These are phyloP conservation scores for Malachius bipustulatus DNA, from an alignment of 2,888 invertebrate genomes.

Conservation along the genomic window DNA sequence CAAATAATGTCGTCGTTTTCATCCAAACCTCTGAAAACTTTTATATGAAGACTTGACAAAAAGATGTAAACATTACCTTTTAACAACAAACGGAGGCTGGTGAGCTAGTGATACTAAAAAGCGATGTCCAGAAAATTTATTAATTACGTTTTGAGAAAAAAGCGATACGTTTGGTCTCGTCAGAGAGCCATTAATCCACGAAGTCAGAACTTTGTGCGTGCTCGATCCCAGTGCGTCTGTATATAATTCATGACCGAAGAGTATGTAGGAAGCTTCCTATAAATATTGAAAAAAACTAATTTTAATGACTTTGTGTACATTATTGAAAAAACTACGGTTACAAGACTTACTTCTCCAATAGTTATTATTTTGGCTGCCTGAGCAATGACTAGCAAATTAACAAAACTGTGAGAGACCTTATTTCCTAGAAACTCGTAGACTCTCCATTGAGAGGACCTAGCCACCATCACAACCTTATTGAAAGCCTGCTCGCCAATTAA, in stretches of 20 bases:
- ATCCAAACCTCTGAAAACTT: conserved; percentile 27
- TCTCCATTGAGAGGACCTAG: conserved; percentile 63
- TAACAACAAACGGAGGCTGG: conserved; percentile 63
- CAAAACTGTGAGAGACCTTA: conserved; percentile 49
- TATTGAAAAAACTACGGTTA: conserved; percentile 11
- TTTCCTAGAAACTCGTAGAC: conserved; percentile 57
- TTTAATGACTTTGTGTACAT: too few species aligned
- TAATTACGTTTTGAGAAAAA: conserved; percentile 55
- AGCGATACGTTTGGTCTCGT: conserved; percentile 50
- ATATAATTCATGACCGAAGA: conserved; percentile 64
- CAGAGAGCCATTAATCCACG: conserved; percentile 54
- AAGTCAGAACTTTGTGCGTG: conserved; percentile 51
- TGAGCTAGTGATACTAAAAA: conserved; percentile 56
- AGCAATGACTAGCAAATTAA: conserved; percentile 58
- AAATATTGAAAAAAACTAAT: too few species aligned
- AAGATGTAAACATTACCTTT: conserved; percentile 40
- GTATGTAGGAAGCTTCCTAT: conserved; percentile 57
- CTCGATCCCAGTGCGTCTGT: conserved; percentile 64
- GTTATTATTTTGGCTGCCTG: conserved; percentile 44
- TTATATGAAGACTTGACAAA: too few species aligned
- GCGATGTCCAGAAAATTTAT: conserved; percentile 63
- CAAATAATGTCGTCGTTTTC: conserved; percentile 44
- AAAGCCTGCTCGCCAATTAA: conserved; percentile 50
- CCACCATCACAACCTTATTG: conserved; percentile 53
- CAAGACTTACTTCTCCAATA: conserved; percentile 23